Conservation (phyloP, 2,797 vertebrate species). For the Erpetoichthys calabaricus region DNA sequence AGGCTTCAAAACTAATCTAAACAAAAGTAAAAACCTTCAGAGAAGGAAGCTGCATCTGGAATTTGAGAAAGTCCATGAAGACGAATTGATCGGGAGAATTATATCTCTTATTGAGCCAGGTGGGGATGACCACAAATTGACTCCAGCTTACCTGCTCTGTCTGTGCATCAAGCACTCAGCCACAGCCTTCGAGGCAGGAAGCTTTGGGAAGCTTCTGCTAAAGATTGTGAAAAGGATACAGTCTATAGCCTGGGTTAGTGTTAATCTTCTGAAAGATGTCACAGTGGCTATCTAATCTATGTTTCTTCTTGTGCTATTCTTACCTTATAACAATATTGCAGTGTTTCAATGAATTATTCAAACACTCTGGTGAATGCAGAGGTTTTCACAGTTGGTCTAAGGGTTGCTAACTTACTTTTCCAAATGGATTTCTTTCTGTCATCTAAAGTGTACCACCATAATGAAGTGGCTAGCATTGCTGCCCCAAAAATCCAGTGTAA, state of each 20-base stretch:
- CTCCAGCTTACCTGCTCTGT: slow-evolving; percentile 81
- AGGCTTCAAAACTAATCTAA: slow-evolving; percentile 42
- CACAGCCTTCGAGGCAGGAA: slow-evolving; percentile 59
- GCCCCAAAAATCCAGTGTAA: too few species aligned
- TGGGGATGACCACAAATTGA: slow-evolving; percentile 77
- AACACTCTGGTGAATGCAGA: too few species aligned
- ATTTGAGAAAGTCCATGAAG: slow-evolving; percentile 68
- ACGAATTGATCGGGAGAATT: slow-evolving; percentile 67
- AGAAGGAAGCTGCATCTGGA: slow-evolving; percentile 67
- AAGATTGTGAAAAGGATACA: slow-evolving; percentile 74
- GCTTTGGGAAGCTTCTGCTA: slow-evolving; percentile 77
- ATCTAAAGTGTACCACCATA: too few species aligned
- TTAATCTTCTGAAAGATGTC: neutral
- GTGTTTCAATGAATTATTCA: too few species aligned
- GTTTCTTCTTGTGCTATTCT: too few species aligned
- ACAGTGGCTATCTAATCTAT: too few species aligned
- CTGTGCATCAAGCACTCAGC: slow-evolving; percentile 87
- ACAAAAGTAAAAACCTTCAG: slow-evolving; percentile 36
- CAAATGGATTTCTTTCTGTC: too few species aligned
- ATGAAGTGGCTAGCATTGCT: too few species aligned
- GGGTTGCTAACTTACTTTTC: too few species aligned
- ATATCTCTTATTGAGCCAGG: slow-evolving; percentile 74
- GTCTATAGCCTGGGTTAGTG: slow-evolving; percentile 79
- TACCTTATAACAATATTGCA: too few species aligned
- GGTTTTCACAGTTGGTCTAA: too few species aligned